A percentile compares a stretch with the other conserved stretches of the same genome.
phyloP scores from a whole-genome alignment of 2,888 invertebrate species.

The Drosophila lutescens region DNA sequence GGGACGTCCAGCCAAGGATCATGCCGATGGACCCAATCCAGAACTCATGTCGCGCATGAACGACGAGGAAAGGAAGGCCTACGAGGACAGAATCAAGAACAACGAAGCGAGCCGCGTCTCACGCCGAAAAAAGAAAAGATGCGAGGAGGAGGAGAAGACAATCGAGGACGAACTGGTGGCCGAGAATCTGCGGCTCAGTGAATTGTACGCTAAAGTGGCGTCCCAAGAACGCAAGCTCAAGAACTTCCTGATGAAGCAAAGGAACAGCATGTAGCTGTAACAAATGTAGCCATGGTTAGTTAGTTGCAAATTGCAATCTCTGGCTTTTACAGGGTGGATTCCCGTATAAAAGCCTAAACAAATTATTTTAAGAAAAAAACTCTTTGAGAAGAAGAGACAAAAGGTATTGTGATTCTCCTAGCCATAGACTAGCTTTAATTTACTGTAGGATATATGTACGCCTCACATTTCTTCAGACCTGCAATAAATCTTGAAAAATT shows the following conservation, averaged over 20 bases:
- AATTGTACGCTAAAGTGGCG: not conserved
- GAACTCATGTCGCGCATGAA: slow-evolving; percentile 61
- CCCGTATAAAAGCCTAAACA: no score
- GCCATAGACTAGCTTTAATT: slow-evolving; percentile 39
- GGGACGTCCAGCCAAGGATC: slow-evolving; percentile 82
- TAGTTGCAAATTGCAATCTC: no score
- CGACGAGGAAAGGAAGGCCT: slow-evolving; percentile 69
- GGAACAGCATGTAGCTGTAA: slow-evolving; percentile 29
- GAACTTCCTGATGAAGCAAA: slow-evolving; percentile 37
- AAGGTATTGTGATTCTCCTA: slow-evolving; percentile 57
- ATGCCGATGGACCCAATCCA: slow-evolving; percentile 80
- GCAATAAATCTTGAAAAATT: no score
- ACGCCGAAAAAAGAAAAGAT: slow-evolving; percentile 79
- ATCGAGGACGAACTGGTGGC: slow-evolving; percentile 54
- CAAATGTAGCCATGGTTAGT: no score
- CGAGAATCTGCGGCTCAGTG: slow-evolving; percentile 25
- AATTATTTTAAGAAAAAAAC: no score
- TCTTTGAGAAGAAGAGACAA: slow-evolving; percentile 50
- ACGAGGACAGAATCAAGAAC: slow-evolving; percentile 80
- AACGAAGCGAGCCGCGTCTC: slow-evolving; percentile 82
- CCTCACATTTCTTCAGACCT: no score
- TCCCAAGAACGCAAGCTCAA: not conserved
- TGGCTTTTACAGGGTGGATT: no score
- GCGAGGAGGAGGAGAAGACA: slow-evolving; percentile 67
- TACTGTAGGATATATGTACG: no score